These are phyloP conservation scores for Muntiacus muntjak DNA, from an alignment of 2,113 vertebrate genomes.

Conservation along the genomic window DNA sequence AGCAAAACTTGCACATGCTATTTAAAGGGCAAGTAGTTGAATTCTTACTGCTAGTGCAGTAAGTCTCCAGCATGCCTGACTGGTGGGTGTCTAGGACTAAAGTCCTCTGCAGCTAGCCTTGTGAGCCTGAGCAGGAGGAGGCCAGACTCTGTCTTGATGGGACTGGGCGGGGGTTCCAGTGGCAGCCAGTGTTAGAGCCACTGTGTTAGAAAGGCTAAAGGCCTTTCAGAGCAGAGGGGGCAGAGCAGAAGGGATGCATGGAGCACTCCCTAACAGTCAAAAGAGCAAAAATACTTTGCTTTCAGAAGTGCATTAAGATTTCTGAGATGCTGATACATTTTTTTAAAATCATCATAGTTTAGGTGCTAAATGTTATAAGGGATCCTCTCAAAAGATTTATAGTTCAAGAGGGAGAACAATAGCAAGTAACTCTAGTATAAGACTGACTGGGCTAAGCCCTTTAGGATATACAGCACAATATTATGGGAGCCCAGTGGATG, in stretches of 20 bases:
- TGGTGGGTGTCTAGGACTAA: background rate
- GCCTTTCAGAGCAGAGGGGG: background rate
- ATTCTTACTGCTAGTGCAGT: background rate
- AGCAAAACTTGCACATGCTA: background rate
- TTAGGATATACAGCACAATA: background rate
- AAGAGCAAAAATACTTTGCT: conserved; percentile 14
- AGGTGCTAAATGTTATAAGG: background rate
- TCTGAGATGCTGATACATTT: background rate
- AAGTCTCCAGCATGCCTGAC: background rate
- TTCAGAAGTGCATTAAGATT: background rate
- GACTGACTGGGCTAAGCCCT: background rate
- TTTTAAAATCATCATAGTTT: background rate
- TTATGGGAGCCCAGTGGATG: background rate
- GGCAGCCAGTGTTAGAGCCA: background rate
- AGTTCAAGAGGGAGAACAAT: background rate
- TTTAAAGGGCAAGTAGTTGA: background rate
- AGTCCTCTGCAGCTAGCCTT: background rate
- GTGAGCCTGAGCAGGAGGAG: background rate
- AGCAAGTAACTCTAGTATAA: background rate
- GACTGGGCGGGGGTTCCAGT: background rate
- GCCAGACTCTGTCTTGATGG: background rate
- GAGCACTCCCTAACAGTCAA: background rate
- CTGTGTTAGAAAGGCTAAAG: background rate
- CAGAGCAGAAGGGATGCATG: background rate
- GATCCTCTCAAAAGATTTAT: conserved; percentile 29